These are phyloP conservation scores for Phyto melanocephala DNA, from an alignment of 2,888 invertebrate genomes.

Conservation along the genomic window DNA sequence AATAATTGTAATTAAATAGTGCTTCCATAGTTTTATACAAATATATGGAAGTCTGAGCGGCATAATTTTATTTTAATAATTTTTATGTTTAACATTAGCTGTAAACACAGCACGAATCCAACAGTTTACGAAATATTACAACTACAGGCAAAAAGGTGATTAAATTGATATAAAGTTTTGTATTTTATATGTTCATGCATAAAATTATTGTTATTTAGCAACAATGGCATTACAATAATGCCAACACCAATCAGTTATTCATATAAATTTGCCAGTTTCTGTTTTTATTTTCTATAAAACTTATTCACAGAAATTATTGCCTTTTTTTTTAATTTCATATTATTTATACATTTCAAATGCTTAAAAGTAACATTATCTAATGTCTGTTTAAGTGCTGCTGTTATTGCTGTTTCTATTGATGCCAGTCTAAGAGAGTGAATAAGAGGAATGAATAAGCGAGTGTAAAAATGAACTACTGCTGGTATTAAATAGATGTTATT, in stretches of 20 bases:
- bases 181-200: conserved; percentile 33
- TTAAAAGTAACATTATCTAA: conserved; percentile 42
- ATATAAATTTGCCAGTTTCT: conserved; percentile 12
- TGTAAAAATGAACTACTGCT: conserved; percentile 37
- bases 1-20: too few species aligned
- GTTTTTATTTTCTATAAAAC: conserved; percentile 7
- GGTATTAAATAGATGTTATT: conserved; percentile 50
- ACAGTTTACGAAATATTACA: conserved; percentile 21
- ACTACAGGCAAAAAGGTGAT: conserved; percentile 22
- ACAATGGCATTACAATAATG: conserved; percentile 48
- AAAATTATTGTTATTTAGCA: conserved; percentile 57
- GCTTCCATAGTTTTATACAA: too few species aligned
- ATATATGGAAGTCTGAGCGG: too few species aligned
- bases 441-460: not conserved
- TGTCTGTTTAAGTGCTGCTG: conserved; percentile 42
- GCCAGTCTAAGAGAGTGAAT: not conserved
- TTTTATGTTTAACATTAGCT: too few species aligned
- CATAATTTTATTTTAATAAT: too few species aligned
- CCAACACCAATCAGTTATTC: conserved; percentile 43
- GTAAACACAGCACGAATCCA: conserved; percentile 6
- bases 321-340: not conserved
- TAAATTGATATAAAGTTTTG: conserved; percentile 33
- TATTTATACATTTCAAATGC: conserved; percentile 33
- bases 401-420: not conserved
- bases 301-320: conserved; percentile 16